phyloP scores from a whole-genome alignment of 2,113 vertebrate species.

The Xiphophorus hellerii region DNA sequence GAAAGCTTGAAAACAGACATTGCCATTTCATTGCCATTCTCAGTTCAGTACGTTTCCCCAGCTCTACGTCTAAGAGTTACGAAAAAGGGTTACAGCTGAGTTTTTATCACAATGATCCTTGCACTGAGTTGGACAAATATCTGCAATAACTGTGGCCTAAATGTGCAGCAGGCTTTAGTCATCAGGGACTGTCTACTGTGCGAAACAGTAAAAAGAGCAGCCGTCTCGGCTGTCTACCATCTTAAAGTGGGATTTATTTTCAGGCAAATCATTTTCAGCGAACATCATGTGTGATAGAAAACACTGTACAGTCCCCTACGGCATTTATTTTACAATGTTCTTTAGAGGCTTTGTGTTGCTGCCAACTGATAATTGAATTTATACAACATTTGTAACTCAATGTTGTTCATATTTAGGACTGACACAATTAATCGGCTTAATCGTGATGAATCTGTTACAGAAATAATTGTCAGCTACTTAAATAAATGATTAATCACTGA shows the following conservation, averaged over 20 bases:
- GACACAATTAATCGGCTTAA: no score
- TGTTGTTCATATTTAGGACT: no score
- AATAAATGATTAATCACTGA: no score
- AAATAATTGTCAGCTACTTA: no score
- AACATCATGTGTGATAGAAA: not conserved
- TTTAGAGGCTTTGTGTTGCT: not conserved
- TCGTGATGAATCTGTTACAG: no score
- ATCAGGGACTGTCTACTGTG: not conserved
- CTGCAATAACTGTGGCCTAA: not conserved
- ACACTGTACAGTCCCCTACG: not conserved
- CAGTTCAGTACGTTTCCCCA: not conserved
- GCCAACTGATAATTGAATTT: no score
- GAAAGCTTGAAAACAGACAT: not conserved
- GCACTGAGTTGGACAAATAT: slow-evolving; percentile 1
- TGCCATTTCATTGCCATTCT: not conserved
- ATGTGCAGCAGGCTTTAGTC: not conserved
- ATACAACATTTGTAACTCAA: no score
- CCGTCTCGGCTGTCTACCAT: not conserved
- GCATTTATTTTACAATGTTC: not conserved
- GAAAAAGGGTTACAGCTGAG: not conserved
- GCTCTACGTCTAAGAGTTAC: not conserved
- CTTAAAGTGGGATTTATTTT: not conserved
- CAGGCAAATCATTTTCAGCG: not conserved
- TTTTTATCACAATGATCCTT: not conserved
- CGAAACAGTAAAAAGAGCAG: not conserved